phyloP scores from a whole-genome alignment of 2,113 vertebrate genomes.

The Cranoglanis bouderius region DNA sequence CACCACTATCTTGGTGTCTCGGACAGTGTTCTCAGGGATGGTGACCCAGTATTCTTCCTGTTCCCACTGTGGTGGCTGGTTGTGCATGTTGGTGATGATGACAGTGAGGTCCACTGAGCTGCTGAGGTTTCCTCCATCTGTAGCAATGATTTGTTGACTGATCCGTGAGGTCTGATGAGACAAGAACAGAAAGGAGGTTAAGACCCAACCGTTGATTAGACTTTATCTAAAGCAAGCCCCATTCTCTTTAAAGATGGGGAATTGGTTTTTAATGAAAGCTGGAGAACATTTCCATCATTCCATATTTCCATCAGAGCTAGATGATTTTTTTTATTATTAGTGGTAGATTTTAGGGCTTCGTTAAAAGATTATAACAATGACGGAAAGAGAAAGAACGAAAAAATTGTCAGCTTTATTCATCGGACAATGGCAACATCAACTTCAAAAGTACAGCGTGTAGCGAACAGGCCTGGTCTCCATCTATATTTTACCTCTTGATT shows the following conservation, averaged over 20 bases:
- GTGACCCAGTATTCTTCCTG: constrained; percentile 80
- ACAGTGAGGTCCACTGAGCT: constrained; percentile 81
- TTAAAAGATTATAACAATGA: constrained; percentile 48
- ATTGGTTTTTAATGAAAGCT: constrained; percentile 9
- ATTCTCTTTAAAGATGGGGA: background rate
- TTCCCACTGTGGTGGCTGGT: constrained; percentile 85
- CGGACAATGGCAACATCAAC: constrained; percentile 33
- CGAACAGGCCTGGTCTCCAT: constrained; percentile 28
- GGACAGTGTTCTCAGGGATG: constrained; percentile 79
- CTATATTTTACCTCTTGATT: constrained; percentile 50
- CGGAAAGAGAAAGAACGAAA: constrained; percentile 33
- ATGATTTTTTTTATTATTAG: background rate
- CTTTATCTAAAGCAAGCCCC: background rate
- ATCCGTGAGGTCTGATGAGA: constrained; percentile 69
- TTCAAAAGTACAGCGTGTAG: constrained; percentile 38
- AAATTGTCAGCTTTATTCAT: constrained; percentile 56
- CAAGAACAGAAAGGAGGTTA: constrained; percentile 19
- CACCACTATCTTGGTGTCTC: constrained; percentile 84
- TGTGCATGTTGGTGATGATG: constrained; percentile 81
- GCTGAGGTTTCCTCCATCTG: constrained; percentile 84
- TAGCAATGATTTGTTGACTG: constrained; percentile 77
- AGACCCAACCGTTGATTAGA: background rate
- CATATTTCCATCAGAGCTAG: constrained; percentile 2
- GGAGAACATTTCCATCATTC: background rate
- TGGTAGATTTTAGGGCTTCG: constrained; percentile 11